Evolutionary conservation across 2,797 vertebrate species (phyloP).

Genomic region (Schizopygopsis pylzovi): DNA sequence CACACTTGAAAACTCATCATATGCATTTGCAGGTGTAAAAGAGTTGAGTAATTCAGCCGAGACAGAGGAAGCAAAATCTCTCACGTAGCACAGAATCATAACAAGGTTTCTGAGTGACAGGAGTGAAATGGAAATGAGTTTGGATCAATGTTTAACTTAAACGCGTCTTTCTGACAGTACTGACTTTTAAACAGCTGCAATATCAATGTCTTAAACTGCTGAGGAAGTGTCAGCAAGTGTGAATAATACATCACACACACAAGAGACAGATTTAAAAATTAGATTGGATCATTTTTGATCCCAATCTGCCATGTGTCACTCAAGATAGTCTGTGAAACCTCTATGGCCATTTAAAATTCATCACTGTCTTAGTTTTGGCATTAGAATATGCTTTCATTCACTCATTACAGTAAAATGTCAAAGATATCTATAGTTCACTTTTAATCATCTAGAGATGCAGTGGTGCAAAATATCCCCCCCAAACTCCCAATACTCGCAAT

Average conservation of each 20-base stretch:
- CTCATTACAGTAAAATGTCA: background rate
- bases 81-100: background rate
- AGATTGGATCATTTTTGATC: background rate
- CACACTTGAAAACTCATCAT: background rate
- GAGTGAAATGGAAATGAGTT: constrained; percentile 46
- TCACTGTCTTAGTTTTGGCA: background rate
- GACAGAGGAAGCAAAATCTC: background rate
- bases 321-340: background rate
- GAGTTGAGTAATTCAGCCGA: background rate
- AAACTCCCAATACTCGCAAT: background rate
- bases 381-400: background rate
- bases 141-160: constrained; percentile 35
- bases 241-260: constrained; percentile 33
- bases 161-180: constrained; percentile 5
- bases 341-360: constrained; percentile 2
- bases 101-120: constrained; percentile 37
- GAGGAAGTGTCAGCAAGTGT: constrained; percentile 24
- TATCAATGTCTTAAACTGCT: constrained; percentile 16
- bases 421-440: background rate
- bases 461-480: background rate
- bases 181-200: constrained; percentile 30
- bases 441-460: background rate
- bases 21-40: background rate
- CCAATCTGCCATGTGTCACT: constrained; percentile 12
- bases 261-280: background rate